phyloP scores from a whole-genome alignment of 2,113 vertebrate genomes.

The Tetraodon nigroviridis region DNA sequence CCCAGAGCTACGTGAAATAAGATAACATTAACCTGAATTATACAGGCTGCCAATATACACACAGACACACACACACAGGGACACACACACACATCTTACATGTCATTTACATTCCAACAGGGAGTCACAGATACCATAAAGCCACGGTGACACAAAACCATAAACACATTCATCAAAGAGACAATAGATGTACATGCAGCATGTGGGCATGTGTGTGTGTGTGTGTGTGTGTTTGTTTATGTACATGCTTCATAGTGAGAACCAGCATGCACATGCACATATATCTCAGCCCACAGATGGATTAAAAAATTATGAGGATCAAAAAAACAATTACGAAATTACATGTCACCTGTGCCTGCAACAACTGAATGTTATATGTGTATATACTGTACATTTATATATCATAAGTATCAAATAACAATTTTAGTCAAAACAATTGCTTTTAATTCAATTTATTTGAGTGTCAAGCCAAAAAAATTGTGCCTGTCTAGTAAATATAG shows the following conservation, averaged over 20 bases:
- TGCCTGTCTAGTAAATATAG: too few relatives aligned
- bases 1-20: conserved; percentile 63
- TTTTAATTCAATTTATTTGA: too few relatives aligned
- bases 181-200: conserved; percentile 28
- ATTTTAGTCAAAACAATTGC: too few relatives aligned
- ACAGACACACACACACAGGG: conserved; percentile 19
- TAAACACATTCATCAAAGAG: conserved; percentile 40
- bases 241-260: too few relatives aligned
- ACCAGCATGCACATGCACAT: conserved; percentile 2
- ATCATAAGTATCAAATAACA: too few relatives aligned
- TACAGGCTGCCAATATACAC: conserved; percentile 50
- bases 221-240: conserved; percentile 1
- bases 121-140: conserved; percentile 53
- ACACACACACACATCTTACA: conserved; percentile 37
- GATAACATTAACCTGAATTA: conserved; percentile 71
- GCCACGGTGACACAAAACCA: conserved; percentile 42
- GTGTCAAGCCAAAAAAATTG: too few relatives aligned
- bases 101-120: conserved; percentile 43
- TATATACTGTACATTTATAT: too few relatives aligned
- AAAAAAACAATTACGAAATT: too few relatives aligned
- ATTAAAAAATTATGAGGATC: too few relatives aligned
- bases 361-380: too few relatives aligned
- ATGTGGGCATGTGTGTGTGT: background rate
- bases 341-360: too few relatives aligned
- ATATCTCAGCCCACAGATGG: too few relatives aligned